Conservation (phyloP, 2,113 vertebrate genomes). For the Panthera leo region DNA sequence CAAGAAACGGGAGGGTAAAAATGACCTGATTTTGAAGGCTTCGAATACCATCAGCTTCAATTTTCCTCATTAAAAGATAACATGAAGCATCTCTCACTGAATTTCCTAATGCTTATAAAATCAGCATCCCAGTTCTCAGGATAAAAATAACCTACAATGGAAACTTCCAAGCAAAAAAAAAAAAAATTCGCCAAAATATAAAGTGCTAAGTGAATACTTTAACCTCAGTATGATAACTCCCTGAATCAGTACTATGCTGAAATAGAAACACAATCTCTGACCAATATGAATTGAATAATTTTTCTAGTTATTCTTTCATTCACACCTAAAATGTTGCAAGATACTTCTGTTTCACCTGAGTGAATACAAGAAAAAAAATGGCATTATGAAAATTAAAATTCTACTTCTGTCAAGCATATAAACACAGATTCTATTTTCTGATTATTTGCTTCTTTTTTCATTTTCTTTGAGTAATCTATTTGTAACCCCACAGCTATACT, state of each 20-base stretch:
- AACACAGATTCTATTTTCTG: background rate
- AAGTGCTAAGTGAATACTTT: background rate
- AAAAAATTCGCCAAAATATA: background rate
- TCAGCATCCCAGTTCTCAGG: background rate
- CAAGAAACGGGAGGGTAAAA: constrained; percentile 9
- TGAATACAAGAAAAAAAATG: background rate
- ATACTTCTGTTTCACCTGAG: background rate
- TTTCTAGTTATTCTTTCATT: background rate
- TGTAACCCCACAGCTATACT: background rate
- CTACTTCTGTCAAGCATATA: background rate
- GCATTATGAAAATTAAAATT: background rate
- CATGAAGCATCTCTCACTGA: background rate
- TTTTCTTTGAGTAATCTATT: constrained; percentile 4
- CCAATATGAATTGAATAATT: background rate
- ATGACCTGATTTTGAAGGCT: constrained; percentile 23
- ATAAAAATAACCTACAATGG: constrained; percentile 41
- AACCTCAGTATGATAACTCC: background rate
- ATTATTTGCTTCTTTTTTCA: background rate
- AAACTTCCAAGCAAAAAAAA: background rate
- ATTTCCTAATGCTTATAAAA: constrained; percentile 28
- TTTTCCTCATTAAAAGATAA: constrained; percentile 18
- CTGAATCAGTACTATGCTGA: background rate
- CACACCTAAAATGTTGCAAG: background rate
- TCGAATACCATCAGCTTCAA: background rate
- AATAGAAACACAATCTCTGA: background rate